phyloP scores from a whole-genome alignment of 1,140 invertebrate species.

The Homalodisca vitripennis region DNA sequence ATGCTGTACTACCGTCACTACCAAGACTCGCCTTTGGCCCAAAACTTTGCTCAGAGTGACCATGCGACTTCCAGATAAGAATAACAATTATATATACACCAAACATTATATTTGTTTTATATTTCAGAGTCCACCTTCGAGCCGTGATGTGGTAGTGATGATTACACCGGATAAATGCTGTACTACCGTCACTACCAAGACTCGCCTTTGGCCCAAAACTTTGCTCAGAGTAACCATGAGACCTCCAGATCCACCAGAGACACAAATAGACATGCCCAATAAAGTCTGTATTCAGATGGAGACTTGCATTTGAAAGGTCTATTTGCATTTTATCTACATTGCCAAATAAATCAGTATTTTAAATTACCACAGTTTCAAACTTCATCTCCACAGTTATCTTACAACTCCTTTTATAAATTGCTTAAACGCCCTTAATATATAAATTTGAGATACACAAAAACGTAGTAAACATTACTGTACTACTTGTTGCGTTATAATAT shows the following conservation, averaged over 20 bases:
- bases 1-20: slow-evolving; percentile 22
- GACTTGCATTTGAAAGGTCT: slow-evolving; percentile 27
- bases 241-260: not conserved
- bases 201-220: slow-evolving; percentile 28
- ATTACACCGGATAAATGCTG: slow-evolving; percentile 18
- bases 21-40: slow-evolving; percentile 23
- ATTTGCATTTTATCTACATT: too few relatives aligned
- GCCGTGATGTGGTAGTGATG: slow-evolving; percentile 29
- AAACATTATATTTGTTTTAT: not conserved
- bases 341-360: too few relatives aligned
- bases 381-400: too few relatives aligned
- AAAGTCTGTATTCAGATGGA: slow-evolving; percentile 32
- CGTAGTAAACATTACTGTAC: too few relatives aligned
- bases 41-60: slow-evolving; percentile 27
- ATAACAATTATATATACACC: too few relatives aligned
- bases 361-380: too few relatives aligned
- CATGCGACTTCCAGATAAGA: too few relatives aligned
- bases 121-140: slow-evolving; percentile 14
- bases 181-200: slow-evolving; percentile 19
- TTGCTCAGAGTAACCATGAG: slow-evolving; percentile 27
- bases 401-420: too few relatives aligned
- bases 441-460: too few relatives aligned
- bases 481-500: too few relatives aligned
- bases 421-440: too few relatives aligned
- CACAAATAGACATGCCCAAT: not conserved